Evolutionary conservation across 2,888 invertebrate genomes (phyloP).

Genomic region (Iselma pallidipennis): DNA sequence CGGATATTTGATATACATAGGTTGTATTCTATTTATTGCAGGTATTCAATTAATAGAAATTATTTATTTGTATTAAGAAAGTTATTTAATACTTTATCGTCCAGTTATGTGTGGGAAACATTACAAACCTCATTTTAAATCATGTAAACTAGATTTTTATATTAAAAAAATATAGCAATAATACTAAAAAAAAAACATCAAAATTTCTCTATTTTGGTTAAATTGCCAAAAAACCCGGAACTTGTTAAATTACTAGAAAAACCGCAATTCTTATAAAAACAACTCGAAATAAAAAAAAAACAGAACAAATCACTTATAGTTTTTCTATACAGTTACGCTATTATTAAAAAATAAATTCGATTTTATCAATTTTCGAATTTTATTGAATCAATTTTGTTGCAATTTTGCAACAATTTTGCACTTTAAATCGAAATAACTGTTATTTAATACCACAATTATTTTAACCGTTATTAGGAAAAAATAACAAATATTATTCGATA

Average conservation of each 20-base stretch:
- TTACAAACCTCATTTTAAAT: neutral
- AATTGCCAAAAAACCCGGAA: neutral
- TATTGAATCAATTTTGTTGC: neutral
- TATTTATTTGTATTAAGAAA: neutral
- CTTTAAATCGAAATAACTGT: neutral
- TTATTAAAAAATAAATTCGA: neutral
- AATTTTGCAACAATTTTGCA: neutral
- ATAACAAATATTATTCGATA: neutral
- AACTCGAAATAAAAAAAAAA: too few relatives aligned
- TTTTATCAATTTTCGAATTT: neutral
- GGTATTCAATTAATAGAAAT: neutral
- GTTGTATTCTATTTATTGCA: neutral
- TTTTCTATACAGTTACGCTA: neutral
- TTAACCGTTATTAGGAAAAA: neutral
- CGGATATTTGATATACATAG: neutral
- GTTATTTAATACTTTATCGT: neutral
- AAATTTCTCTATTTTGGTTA: neutral
- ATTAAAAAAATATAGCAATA: neutral
- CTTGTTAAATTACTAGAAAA: neutral
- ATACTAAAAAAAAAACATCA: neutral
- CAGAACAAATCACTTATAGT: too few relatives aligned
- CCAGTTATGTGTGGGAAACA: neutral
- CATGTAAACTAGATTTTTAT: neutral
- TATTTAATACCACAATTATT: neutral
- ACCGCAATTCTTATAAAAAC: neutral